phyloP scores from a whole-genome alignment of 2,113 vertebrate species.

The Albula glossodonta region DNA sequence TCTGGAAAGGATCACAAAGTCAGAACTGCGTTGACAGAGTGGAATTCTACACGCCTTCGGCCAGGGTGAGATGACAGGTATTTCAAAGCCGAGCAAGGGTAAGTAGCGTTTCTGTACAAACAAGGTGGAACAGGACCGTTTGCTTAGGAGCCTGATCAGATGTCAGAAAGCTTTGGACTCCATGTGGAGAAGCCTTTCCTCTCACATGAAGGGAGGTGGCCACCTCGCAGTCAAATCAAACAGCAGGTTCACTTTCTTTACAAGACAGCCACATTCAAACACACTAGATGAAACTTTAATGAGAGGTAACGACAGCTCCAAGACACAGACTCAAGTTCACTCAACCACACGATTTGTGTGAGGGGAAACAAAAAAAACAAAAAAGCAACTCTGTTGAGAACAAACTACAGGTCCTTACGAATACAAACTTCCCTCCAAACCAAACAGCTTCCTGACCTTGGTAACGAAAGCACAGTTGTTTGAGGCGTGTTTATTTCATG shows the following conservation, averaged over 20 bases:
- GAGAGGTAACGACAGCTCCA: background rate
- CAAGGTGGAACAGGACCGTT: background rate
- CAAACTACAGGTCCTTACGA: background rate
- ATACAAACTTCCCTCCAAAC: background rate
- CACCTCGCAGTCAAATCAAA: background rate
- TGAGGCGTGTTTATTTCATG: conserved; percentile 9
- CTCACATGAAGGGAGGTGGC: background rate
- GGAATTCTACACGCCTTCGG: background rate
- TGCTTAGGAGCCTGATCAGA: background rate
- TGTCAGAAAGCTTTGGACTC: background rate
- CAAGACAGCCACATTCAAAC: background rate
- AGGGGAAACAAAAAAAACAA: background rate
- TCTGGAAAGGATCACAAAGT: background rate
- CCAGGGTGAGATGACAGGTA: background rate
- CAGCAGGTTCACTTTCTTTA: background rate
- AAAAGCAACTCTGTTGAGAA: background rate
- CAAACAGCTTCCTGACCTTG: background rate
- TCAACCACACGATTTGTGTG: background rate
- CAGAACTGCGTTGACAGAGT: conserved; percentile 4
- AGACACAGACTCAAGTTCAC: background rate
- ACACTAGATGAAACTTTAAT: background rate
- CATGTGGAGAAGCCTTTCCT: background rate
- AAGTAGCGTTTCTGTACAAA: background rate
- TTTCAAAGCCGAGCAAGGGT: background rate
- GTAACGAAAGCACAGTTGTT: background rate